These are phyloP conservation scores for Spinus olivaceus DNA, from an alignment of 2,797 vertebrate genomes.

Conservation along the genomic window DNA sequence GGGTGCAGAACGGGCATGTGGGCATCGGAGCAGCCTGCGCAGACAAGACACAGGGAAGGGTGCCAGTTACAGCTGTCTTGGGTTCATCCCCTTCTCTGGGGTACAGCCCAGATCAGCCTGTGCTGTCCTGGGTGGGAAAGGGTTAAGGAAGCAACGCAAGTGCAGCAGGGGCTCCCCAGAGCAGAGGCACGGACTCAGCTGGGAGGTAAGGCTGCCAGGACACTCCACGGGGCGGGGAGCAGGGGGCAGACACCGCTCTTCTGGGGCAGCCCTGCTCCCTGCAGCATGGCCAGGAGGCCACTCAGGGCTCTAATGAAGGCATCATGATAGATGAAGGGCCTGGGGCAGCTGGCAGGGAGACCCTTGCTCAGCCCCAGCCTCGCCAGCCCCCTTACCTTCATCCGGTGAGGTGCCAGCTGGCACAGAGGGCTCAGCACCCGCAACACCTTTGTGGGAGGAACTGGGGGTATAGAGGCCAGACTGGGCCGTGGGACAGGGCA, in stretches of 20 bases:
- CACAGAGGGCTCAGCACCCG: background rate
- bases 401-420: background rate
- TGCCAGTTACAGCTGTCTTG: background rate
- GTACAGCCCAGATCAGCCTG: background rate
- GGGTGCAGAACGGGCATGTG: rapidly evolving
- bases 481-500: rapidly evolving
- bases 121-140: background rate
- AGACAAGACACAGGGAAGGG: background rate
- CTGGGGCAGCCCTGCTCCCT: background rate
- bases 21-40: background rate
- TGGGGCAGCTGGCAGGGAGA: background rate
- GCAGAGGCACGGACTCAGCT: background rate
- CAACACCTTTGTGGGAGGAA: background rate
- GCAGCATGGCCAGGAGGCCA: background rate
- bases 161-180: background rate
- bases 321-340: background rate
- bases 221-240: background rate
- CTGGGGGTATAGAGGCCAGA: background rate
- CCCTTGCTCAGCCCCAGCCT: background rate
- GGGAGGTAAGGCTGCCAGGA: background rate
- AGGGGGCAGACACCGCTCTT: rapidly evolving
- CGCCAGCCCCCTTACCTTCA: background rate
- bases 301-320: background rate
- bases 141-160: background rate
- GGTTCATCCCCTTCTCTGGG: rapidly evolving